Conservation (phyloP, 2,888 invertebrate genomes). For the Cynaeus angustus region DNA sequence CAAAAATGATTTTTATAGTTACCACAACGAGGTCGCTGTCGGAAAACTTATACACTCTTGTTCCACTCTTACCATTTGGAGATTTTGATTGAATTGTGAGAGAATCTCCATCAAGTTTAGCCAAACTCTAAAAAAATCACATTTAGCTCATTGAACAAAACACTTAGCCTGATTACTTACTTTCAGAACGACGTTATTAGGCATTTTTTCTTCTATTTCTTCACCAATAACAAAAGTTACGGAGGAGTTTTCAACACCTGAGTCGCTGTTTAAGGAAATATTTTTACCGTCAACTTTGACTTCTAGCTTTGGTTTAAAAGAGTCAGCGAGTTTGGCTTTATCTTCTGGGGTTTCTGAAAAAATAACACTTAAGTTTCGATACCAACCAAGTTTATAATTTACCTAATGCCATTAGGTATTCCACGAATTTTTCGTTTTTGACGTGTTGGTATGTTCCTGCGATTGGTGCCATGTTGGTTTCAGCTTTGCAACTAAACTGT, state of each 20-base stretch:
- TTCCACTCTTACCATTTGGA: slow-evolving; percentile 38
- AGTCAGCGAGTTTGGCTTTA: slow-evolving; percentile 50
- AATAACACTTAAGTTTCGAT: slow-evolving; percentile 14
- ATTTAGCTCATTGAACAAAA: not conserved
- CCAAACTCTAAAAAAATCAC: slow-evolving; percentile 47
- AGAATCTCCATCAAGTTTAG: slow-evolving; percentile 48
- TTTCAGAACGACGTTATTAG: slow-evolving; percentile 51
- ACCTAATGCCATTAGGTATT: slow-evolving; percentile 56
- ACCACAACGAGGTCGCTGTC: slow-evolving; percentile 50
- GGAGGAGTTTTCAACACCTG: slow-evolving; percentile 34
- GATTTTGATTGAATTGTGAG: slow-evolving; percentile 51
- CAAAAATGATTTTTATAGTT: slow-evolving; percentile 21
- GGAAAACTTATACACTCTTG: slow-evolving; percentile 51
- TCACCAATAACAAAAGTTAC: slow-evolving; percentile 48
- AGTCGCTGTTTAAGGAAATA: slow-evolving; percentile 47
- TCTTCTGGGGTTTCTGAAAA: slow-evolving; percentile 55
- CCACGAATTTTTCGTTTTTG: slow-evolving; percentile 58
- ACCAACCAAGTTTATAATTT: no score
- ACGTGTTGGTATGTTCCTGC: slow-evolving; percentile 57
- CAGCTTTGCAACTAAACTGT: not conserved
- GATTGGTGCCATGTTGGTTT: slow-evolving; percentile 55
- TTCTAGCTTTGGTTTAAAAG: slow-evolving; percentile 47
- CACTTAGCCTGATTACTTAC: slow-evolving; percentile 23
- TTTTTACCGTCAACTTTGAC: slow-evolving; percentile 56
- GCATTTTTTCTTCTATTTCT: slow-evolving; percentile 54